phyloP scores from a whole-genome alignment of 1,140 invertebrate genomes.

The Lepidostoma basale region DNA sequence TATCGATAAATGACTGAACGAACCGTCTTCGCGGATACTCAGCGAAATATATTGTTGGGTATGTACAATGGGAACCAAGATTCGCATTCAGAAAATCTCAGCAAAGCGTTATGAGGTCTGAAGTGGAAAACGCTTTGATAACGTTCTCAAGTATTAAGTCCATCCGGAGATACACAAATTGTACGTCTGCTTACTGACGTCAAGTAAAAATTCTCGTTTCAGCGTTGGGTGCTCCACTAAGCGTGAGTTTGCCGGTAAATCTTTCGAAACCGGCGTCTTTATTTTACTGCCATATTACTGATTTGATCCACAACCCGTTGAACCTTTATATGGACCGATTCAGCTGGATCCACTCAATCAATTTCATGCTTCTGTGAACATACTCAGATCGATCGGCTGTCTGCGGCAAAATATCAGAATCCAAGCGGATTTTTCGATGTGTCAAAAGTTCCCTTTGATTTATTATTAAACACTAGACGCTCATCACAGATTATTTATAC shows the following conservation, averaged over 20 bases:
- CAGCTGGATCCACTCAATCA: conserved; percentile 43
- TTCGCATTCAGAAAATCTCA: not conserved
- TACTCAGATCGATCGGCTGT: conserved; percentile 36
- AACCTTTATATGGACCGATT: conserved; percentile 16
- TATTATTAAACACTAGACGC: conserved; percentile 1
- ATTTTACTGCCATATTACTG: not conserved
- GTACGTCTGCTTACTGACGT: not conserved
- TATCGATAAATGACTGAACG: not conserved
- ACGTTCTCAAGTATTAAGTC: conserved; percentile 8
- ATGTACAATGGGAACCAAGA: not conserved
- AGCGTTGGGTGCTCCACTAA: not conserved
- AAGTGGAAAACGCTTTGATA: conserved; percentile 11
- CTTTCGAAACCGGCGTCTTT: conserved; percentile 8
- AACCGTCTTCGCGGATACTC: too few relatives aligned
- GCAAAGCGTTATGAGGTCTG: conserved; percentile 14
- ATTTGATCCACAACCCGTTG: not conserved
- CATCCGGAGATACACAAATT: not conserved
- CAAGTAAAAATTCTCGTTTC: not conserved
- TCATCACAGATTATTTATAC: not conserved
- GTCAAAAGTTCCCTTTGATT: conserved; percentile 15
- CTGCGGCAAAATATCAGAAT: conserved; percentile 18
- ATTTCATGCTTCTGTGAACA: conserved; percentile 37
- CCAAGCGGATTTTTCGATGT: conserved; percentile 21
- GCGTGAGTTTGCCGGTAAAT: not conserved
- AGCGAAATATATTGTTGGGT: not conserved